Evolutionary conservation across 2,888 invertebrate genomes (phyloP).

Genomic region (Hylaea fasciaria): DNA sequence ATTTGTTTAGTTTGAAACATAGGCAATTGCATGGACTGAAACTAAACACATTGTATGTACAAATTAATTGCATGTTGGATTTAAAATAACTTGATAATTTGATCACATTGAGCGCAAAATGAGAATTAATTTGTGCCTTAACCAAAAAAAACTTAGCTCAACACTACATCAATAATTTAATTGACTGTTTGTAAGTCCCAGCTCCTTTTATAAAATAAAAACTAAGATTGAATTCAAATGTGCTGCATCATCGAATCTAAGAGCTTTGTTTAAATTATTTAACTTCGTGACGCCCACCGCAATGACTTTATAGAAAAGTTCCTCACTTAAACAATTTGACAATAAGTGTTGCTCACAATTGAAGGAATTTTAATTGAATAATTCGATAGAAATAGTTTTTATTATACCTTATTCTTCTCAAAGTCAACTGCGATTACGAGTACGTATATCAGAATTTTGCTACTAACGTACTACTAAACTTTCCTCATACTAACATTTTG

Average conservation of each 20-base stretch:
- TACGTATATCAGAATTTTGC: too few species aligned
- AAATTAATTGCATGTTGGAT: too few species aligned
- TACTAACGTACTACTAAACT: too few species aligned
- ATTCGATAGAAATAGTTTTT: constrained; percentile 47
- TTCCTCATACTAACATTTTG: too few species aligned
- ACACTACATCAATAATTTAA: constrained; percentile 4
- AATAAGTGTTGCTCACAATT: constrained; percentile 59
- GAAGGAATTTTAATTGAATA: constrained; percentile 65
- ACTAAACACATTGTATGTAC: too few species aligned
- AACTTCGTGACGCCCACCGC: constrained; percentile 66
- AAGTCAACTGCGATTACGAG: too few species aligned
- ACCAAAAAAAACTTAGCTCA: neutral
- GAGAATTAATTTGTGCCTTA: too few species aligned
- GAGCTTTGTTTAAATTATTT: constrained; percentile 76
- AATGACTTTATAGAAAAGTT: constrained; percentile 70
- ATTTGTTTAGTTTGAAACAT: too few species aligned
- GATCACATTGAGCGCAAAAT: too few species aligned
- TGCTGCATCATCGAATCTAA: constrained; percentile 73
- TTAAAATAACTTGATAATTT: too few species aligned
- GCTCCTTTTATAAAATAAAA: constrained; percentile 33
- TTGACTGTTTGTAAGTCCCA: constrained; percentile 21
- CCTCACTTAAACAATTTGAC: constrained; percentile 63
- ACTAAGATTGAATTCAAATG: constrained; percentile 39
- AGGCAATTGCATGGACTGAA: too few species aligned
- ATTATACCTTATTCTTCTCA: neutral